phyloP scores from a whole-genome alignment of 2,888 invertebrate species.

The Archips xylosteana region DNA sequence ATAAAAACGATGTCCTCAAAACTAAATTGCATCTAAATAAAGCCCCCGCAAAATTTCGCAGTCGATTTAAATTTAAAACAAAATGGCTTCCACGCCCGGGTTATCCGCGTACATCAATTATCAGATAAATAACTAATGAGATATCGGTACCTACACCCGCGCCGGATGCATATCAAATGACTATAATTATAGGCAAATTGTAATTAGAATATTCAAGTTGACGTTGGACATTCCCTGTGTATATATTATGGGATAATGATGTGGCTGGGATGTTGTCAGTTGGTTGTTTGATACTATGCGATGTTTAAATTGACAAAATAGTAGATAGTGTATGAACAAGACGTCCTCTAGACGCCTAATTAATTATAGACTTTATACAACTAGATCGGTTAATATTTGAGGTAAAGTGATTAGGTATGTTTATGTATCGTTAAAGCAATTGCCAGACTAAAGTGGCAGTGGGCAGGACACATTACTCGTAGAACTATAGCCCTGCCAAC shows the following conservation, averaged over 20 bases:
- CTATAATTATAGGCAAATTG: constrained; percentile 17
- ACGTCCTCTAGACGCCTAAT: too few relatives aligned
- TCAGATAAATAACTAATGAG: constrained; percentile 3
- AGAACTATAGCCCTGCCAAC: too few relatives aligned
- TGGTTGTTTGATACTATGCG: background rate
- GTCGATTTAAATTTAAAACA: background rate
- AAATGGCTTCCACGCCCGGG: background rate
- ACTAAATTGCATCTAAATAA: too few relatives aligned
- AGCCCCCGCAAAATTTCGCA: background rate
- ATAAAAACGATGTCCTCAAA: too few relatives aligned
- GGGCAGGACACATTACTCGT: too few relatives aligned
- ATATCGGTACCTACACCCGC: constrained; percentile 2
- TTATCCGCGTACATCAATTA: constrained; percentile 5
- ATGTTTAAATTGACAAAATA: background rate
- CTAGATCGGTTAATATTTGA: too few relatives aligned
- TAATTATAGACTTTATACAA: too few relatives aligned
- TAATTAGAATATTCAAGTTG: constrained; percentile 14
- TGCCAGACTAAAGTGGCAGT: too few relatives aligned
- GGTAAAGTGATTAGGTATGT: too few relatives aligned
- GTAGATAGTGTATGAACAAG: too few relatives aligned
- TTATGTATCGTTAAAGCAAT: too few relatives aligned
- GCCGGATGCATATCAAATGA: constrained; percentile 5
- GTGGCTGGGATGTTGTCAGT: background rate
- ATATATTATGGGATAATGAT: constrained; percentile 8
- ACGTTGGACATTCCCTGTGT: background rate